Evolutionary conservation across 2,797 vertebrate genomes (phyloP), one percentile per base, ranked within the genome.

Genomic region (Saxicola maurus): DNA sequence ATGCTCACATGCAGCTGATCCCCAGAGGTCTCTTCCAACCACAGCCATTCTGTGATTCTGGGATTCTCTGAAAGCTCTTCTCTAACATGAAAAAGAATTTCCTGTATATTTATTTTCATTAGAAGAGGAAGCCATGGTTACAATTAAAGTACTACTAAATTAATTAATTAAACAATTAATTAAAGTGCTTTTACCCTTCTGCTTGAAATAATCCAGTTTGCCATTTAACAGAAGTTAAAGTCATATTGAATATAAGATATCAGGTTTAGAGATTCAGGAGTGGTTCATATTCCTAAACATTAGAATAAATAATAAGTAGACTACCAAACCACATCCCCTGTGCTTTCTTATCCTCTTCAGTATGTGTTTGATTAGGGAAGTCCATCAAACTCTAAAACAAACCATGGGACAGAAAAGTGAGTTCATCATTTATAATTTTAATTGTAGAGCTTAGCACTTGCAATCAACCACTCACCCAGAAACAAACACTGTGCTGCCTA

Each of bases 381-480:
- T 67, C 67, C 60, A 68, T 55, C 33, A 64, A 79, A 79, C 7
- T 73, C 12, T 83, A 30, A 76, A 56, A 61, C 2, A 69, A 89
- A 33, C 20, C 67, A 37, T 19, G 30, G 43, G 35, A 60, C 31
- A 69, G 69, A 79, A 60, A 92, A 86, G 10, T 61, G 24, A 79
- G 25, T 13, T 93, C 80, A 73, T 84, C 0, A 53, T 77, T 93
- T 89, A 73, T 68, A 67, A 77, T n/a, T 77, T 46, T 91, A 91
- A 85, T 81, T 91, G 66, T 59, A 85, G 68, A 88, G 17, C 25
- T 90, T 86, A 92, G 56, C 56, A 73, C 75, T 86, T 86, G 59
- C 30, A 83, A 91, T 92, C 64, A 94, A 33, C 72, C 35, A 48
- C 56, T 96, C 81, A 92, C 86, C 87, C 81, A 13, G 82, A 89